phyloP scores from a whole-genome alignment of 2,888 invertebrate species.

The Coelogynopora nodosa region DNA sequence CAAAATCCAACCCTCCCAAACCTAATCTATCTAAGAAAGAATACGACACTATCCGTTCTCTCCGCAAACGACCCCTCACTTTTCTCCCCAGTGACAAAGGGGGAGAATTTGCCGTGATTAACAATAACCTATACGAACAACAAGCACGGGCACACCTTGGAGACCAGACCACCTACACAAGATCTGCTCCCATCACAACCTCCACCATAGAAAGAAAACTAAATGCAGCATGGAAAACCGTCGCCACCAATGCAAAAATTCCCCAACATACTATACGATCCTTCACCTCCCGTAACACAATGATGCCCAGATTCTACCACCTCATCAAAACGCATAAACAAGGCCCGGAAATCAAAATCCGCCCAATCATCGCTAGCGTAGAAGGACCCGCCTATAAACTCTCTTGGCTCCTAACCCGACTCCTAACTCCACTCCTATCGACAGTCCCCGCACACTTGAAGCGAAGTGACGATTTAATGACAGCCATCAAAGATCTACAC shows the following conservation, averaged over 20 bases:
- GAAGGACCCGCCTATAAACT: background rate
- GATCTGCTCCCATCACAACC: background rate
- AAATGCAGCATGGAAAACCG: background rate
- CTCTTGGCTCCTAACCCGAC: background rate
- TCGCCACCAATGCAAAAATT: background rate
- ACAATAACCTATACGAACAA: background rate
- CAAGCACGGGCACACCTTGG: background rate
- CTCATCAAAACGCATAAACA: background rate
- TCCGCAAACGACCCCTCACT: background rate
- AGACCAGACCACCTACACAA: background rate
- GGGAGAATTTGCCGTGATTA: background rate
- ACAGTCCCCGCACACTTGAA: background rate
- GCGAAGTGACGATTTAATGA: constrained; percentile 13
- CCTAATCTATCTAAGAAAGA: background rate
- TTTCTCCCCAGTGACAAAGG: background rate
- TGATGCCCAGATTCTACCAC: background rate
- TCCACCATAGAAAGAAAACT: background rate
- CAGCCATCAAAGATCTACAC: background rate
- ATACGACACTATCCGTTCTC: background rate
- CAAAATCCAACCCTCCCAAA: background rate
- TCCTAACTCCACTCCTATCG: background rate
- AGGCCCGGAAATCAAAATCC: background rate
- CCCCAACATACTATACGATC: background rate
- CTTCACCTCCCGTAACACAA: background rate
- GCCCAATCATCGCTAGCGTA: background rate